These are phyloP conservation scores for Peribatodes rhomboidaria DNA, from an alignment of 2,888 invertebrate species.

Conservation along the genomic window DNA sequence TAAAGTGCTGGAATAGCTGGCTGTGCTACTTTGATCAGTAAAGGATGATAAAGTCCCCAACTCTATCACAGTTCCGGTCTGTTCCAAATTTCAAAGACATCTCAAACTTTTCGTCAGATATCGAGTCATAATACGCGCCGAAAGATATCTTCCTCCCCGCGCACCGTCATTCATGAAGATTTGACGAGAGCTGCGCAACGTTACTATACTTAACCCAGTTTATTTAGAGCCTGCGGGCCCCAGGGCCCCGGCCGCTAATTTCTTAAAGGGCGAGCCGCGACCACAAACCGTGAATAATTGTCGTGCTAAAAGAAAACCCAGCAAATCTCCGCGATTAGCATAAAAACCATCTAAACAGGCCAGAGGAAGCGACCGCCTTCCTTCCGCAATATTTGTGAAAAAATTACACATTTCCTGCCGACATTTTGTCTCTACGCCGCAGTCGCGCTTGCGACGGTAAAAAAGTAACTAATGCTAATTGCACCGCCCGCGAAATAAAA, in stretches of 20 bases:
- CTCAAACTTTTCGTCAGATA: conserved; percentile 28
- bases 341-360: conserved; percentile 85
- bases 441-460: conserved; percentile 63
- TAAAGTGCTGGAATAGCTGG: neutral
- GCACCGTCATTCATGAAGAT: conserved; percentile 46
- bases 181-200: conserved; percentile 50
- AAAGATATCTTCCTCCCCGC: conserved; percentile 40
- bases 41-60: conserved; percentile 13
- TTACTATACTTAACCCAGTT: conserved; percentile 49
- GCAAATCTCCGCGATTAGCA: conserved; percentile 83
- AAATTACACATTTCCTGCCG: conserved; percentile 83
- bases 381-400: conserved; percentile 85
- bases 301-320: conserved; percentile 79
- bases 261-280: conserved; percentile 67
- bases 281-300: conserved; percentile 78
- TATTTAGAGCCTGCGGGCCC: conserved; percentile 43
- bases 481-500: conserved; percentile 73
- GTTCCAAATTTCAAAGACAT: conserved; percentile 21
- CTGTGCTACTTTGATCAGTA: conserved; percentile 39
- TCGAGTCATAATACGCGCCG: conserved; percentile 37
- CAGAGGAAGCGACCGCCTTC: conserved; percentile 79
- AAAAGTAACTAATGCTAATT: conserved; percentile 81
- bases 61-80: conserved; percentile 15
- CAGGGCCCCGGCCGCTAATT: conserved; percentile 61
- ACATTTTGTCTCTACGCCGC: conserved; percentile 75